Evolutionary conservation across 2,113 vertebrate species (phyloP).

Genomic region (Mesembrinibis cayennensis): DNA sequence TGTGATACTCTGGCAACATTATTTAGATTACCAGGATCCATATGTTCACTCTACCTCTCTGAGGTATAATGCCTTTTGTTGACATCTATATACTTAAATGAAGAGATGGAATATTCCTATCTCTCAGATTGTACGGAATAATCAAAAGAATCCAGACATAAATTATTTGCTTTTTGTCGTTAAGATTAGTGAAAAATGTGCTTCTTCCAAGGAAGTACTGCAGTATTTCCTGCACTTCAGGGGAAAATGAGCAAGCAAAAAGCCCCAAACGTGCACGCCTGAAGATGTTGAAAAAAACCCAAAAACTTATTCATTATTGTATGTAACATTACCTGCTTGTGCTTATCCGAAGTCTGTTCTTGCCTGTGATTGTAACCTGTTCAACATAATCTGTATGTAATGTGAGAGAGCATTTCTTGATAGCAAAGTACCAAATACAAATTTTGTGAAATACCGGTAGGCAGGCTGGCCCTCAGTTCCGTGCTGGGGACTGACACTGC

Average conservation of each 20-base stretch:
- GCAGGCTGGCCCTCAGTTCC: not conserved
- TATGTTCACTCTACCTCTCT: not conserved
- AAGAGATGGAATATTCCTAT: not conserved
- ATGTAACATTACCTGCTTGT: not conserved
- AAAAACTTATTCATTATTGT: not conserved
- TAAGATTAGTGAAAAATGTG: not conserved
- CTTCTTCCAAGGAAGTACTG: not conserved
- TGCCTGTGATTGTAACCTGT: not conserved
- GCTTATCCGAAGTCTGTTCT: not conserved
- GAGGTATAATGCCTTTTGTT: not conserved
- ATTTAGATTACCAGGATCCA: not conserved
- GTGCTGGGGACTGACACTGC: not conserved
- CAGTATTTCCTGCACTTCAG: not conserved
- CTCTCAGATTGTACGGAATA: not conserved
- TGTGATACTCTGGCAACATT: not conserved
- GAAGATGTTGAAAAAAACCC: not conserved
- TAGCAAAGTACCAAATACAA: not conserved
- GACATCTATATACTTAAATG: not conserved
- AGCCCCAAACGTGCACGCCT: not conserved
- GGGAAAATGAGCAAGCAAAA: not conserved
- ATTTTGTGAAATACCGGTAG: rapidly evolving
- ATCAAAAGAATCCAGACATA: not conserved
- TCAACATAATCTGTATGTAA: not conserved
- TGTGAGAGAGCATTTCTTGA: not conserved
- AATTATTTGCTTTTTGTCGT: not conserved